Conservation (phyloP, 2,113 vertebrate species). For the Aleadryas rufinucha region DNA sequence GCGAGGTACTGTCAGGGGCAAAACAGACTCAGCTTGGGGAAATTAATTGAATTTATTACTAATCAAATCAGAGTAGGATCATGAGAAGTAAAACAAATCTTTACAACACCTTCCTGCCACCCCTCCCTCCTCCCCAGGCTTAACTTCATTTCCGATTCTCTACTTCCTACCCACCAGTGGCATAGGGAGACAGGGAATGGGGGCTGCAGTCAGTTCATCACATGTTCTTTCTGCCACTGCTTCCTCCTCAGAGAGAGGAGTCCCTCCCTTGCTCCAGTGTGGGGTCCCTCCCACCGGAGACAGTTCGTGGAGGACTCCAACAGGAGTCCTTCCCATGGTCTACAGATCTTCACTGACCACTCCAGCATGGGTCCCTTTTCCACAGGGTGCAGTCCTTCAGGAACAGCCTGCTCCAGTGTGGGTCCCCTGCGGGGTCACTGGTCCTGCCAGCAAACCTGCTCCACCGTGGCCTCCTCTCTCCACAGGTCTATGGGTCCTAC, state of each 20-base stretch:
- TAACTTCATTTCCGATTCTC: background rate
- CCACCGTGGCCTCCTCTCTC: background rate
- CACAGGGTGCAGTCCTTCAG: background rate
- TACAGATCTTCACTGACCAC: background rate
- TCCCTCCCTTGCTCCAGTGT: background rate
- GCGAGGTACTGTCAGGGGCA: background rate
- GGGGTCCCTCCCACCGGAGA: background rate
- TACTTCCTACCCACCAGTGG: background rate
- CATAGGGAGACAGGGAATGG: background rate
- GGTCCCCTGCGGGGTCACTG: rapidly evolving
- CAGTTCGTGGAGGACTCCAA: background rate
- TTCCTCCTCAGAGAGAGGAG: background rate
- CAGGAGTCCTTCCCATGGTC: background rate
- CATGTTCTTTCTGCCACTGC: background rate
- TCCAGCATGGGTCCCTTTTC: rapidly evolving
- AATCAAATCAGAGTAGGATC: background rate
- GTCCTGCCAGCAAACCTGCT: background rate
- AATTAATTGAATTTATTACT: background rate
- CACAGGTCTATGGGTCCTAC: background rate
- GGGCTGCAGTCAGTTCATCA: background rate
- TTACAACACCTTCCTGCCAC: background rate
- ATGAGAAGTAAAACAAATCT: background rate
- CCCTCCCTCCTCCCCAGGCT: background rate
- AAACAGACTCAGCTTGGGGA: background rate
- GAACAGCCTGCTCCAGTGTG: background rate